Conservation (phyloP, 2,888 invertebrate species). For the Tiphia femorata region DNA sequence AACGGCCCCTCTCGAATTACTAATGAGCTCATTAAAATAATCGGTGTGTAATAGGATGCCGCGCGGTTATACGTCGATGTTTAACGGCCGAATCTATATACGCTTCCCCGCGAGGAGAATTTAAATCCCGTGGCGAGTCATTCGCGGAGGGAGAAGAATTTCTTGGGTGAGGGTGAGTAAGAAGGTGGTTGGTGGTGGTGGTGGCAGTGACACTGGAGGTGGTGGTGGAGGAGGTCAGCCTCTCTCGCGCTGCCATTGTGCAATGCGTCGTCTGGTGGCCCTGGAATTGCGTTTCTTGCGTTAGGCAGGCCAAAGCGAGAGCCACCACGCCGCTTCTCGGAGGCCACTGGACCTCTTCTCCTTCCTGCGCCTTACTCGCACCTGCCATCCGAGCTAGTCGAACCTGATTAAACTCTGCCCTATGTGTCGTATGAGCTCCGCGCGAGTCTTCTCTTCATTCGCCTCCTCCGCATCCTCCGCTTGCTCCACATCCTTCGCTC, state of each 20-base stretch:
- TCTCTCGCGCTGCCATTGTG: no score
- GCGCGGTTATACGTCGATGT: no score
- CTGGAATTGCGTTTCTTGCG: slow-evolving; percentile 53
- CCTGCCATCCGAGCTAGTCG: slow-evolving; percentile 67
- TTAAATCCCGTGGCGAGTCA: no score
- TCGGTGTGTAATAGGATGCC: no score
- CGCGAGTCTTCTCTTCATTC: slow-evolving; percentile 22
- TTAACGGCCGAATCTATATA: no score
- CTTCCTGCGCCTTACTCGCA: slow-evolving; percentile 52
- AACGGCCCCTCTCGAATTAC: no score
- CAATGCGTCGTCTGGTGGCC: slow-evolving; percentile 45
- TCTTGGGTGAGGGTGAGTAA: not conserved
- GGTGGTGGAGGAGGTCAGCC: no score
- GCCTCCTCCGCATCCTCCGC: slow-evolving; percentile 27
- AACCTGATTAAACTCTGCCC: slow-evolving; percentile 66
- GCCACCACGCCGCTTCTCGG: slow-evolving; percentile 44
- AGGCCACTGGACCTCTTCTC: slow-evolving; percentile 39
- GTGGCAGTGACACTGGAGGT: slow-evolving; percentile 20
- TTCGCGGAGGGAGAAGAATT: not conserved
- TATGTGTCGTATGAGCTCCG: slow-evolving; percentile 48
- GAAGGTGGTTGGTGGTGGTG: no score
- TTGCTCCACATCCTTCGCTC: slow-evolving; percentile 15
- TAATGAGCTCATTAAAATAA: no score
- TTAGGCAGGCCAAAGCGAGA: slow-evolving; percentile 21
- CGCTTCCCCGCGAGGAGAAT: no score